Evolutionary conservation across 2,888 invertebrate genomes (phyloP), one percentile per base, ranked within the genome.

Genomic region (Hemicrepidius hirtus): DNA sequence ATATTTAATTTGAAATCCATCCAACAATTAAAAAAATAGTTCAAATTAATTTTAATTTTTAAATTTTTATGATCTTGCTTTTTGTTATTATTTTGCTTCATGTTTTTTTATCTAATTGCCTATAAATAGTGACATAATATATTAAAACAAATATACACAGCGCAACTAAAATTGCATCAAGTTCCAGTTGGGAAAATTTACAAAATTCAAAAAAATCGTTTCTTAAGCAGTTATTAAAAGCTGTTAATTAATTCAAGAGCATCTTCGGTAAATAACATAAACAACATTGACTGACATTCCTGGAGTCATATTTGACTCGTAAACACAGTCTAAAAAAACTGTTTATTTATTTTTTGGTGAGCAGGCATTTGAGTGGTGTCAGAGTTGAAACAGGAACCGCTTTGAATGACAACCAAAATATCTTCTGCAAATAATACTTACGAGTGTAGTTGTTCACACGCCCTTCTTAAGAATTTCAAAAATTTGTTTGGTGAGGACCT

Each of bases 281-380:
- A 69, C 68, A 69, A 65, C 59, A 59, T 65, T 73, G 73, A 73
- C 62, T 73, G 73, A 73, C 62, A 73, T 73, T 73, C 73, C 65
- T 68, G 32, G 24, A 59, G 60, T 68, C 64, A 69, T 70, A 57
- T 72, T 69, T 73, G 73, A 66, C 57, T 66, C 50, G 62, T 70
- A 70, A 66, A 70, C 62, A 73, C 10, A 60, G 44, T 32, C 46
- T 65, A 67, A 68, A 73, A 68, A 63, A 73, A 66, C 40, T 73
- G 70, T 73, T 70, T 73, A 73, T 73, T 73, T 69, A 73, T 63
- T 63, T 69, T 73, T 57, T 44, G 59, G 55, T 70, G 53, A 70
- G 32, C 68, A 72, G 67, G 53, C 53, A 37, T 49, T 67, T 41
- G 50, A 73, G 67, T 59, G 60, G 70, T 70, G 73, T 70, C 73